These are phyloP conservation scores for Aurelia coerulea DNA, from an alignment of 30 jellyfish, hydroid and myxozoan species.

Conservation along the genomic window DNA sequence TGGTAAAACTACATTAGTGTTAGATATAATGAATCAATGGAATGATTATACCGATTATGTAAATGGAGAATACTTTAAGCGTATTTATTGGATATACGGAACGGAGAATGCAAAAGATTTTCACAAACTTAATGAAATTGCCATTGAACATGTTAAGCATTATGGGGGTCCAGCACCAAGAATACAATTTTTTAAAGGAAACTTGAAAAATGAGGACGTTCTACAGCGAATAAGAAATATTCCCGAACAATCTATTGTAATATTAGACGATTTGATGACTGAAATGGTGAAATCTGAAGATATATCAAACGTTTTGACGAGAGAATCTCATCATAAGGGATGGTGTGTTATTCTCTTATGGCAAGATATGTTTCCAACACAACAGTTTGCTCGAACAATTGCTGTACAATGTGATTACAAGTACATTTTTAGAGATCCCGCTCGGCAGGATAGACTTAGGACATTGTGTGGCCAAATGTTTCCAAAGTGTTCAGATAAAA, in stretches of 20 bases:
- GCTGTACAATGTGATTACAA: neutral
- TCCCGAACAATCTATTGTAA: neutral
- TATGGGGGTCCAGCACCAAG: neutral
- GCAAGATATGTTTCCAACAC: neutral
- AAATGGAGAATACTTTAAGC: neutral
- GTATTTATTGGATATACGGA: neutral
- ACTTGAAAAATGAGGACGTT: neutral
- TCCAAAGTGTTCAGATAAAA: neutral
- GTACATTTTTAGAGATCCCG: neutral
- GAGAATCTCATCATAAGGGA: neutral
- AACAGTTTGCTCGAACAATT: neutral
- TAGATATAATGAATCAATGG: neutral
- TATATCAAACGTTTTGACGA: neutral
- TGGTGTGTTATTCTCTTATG: neutral
- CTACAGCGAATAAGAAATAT: neutral
- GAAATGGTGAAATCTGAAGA: neutral
- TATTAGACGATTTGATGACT: neutral
- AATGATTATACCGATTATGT: neutral
- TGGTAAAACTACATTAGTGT: neutral
- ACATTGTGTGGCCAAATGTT: neutral
- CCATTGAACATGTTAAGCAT: neutral
- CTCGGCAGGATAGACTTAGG: neutral
- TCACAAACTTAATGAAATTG: neutral
- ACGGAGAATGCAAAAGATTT: neutral
- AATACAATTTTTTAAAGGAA: neutral